Evolutionary conservation across 2,797 vertebrate genomes (phyloP).

Genomic region (Melanitta fusca): DNA sequence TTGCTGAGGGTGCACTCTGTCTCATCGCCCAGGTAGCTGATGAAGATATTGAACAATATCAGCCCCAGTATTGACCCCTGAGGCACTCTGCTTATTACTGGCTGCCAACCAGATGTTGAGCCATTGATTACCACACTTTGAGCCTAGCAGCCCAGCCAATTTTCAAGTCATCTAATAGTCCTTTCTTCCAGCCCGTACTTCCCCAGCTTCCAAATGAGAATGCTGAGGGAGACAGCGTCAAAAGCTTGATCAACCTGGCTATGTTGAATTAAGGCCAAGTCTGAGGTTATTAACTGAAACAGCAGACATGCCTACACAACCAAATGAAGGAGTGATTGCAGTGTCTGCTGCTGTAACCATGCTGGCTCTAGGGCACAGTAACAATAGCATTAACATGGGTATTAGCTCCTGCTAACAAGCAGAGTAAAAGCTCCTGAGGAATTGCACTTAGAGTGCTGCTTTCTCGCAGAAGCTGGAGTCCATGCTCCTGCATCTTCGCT

Average conservation of each 20-base stretch:
- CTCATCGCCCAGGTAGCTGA: slow-evolving; percentile 35
- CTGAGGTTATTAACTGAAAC: slow-evolving; percentile 6
- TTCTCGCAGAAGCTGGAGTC: background rate
- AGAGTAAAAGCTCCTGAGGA: slow-evolving; percentile 39
- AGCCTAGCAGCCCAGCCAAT: slow-evolving; percentile 14
- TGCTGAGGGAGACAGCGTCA: background rate
- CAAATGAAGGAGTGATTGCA: slow-evolving; percentile 12
- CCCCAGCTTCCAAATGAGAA: slow-evolving; percentile 32
- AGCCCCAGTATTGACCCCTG: slow-evolving; percentile 47
- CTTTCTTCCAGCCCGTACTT: slow-evolving; percentile 18
- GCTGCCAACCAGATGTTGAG: slow-evolving; percentile 38
- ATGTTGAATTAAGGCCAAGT: slow-evolving; percentile 27
- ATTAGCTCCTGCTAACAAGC: slow-evolving; percentile 42
- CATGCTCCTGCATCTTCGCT: background rate
- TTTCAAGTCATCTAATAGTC: background rate
- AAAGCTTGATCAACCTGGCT: slow-evolving; percentile 31
- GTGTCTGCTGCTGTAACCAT: background rate
- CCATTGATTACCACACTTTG: slow-evolving; percentile 44
- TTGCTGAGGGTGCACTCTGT: slow-evolving; percentile 12
- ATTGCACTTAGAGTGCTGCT: background rate
- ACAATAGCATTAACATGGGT: slow-evolving; percentile 35
- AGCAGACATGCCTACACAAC: slow-evolving; percentile 31
- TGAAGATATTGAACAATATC: slow-evolving; percentile 37
- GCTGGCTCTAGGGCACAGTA: slow-evolving; percentile 55
- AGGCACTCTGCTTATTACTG: slow-evolving; percentile 57